Base-by-base conservation (phyloP, 64 coral and sea anemone species). In the Stylophora pistillata region DNA sequence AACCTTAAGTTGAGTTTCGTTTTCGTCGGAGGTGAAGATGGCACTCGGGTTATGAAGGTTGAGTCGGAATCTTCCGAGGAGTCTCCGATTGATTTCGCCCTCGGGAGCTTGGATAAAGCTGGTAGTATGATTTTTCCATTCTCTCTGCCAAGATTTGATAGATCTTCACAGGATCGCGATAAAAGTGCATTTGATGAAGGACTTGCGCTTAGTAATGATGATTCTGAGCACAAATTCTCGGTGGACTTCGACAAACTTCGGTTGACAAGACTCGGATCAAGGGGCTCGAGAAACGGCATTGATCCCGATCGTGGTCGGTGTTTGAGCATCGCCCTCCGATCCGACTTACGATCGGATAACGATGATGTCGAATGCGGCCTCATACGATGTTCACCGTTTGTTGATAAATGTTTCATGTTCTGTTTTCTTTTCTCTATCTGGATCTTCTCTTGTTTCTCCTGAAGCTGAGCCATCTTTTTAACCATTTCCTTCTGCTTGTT, bases 401-500 rank as follows among this genome's bases (percentile, higher is more conserved):
- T 87, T 16, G 80, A 76, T 30, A 62, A 82, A 30, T 20, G 70
- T 76, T 81, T 65, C 53, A 93, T 32, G 10, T 72, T 74, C 47
- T 93, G 81, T 20, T 88, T 89, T 78, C 86, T 81, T 88, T 87
- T 97, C 17, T 93, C 91, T 60, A 66, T 64, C 52, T 82, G 76
- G 29, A 97, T 93, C 60, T 90, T 74, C 7, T 93, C 95, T 57
- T 93, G 95, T 56, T 97, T 97, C 60, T 97, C 87, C 41, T 97
- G 91, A 17, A 97, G 72, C 58, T 87, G 88, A 5, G 79, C 30
- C 95, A 97, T 97, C 76, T 88, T 97, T 61, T 92, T 92, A 62
- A 87, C 63, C 95, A 97, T 97, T 34, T 97, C 95, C 76, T 97
- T 97, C 29, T 97, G 95, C 57, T 90, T 84, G 78, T 97, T 97